A percentile compares a stretch with the other conserved stretches of the same genome.
These are phyloP conservation scores for Taxidea taxus DNA, from an alignment of 2,113 vertebrate genomes.

Conservation along the genomic window DNA sequence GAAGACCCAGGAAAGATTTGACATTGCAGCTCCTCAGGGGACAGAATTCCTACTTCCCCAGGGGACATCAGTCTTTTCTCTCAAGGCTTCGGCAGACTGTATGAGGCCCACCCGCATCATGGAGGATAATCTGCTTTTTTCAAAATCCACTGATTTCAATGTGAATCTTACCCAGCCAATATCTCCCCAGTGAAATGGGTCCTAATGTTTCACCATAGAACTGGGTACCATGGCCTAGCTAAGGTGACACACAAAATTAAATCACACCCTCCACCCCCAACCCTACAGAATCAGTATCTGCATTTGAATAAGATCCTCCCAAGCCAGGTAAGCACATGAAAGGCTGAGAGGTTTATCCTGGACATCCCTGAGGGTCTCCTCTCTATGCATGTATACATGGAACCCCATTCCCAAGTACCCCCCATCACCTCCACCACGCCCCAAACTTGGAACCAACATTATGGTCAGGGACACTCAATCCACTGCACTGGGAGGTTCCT, in stretches of 20 bases:
- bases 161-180: background rate
- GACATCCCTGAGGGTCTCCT: background rate
- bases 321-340: fast-evolving
- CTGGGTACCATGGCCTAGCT: background rate
- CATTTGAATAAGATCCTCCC: background rate
- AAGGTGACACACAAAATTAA: background rate
- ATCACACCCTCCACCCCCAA: background rate
- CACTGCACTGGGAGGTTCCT: fast-evolving
- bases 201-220: background rate
- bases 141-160: background rate
- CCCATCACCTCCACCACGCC: background rate
- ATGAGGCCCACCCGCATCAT: background rate
- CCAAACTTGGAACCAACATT: background rate
- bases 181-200: background rate
- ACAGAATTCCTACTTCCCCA: background rate
- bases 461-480: background rate
- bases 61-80: background rate
- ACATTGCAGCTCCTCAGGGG: too few relatives aligned
- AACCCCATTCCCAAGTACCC: too few relatives aligned
- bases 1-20: background rate
- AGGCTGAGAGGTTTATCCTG: background rate
- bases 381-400: background rate
- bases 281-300: background rate
- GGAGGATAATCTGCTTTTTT: background rate
- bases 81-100: background rate